Conservation (phyloP, 2,113 vertebrate species). For the Gymnobelideus leadbeateri region DNA sequence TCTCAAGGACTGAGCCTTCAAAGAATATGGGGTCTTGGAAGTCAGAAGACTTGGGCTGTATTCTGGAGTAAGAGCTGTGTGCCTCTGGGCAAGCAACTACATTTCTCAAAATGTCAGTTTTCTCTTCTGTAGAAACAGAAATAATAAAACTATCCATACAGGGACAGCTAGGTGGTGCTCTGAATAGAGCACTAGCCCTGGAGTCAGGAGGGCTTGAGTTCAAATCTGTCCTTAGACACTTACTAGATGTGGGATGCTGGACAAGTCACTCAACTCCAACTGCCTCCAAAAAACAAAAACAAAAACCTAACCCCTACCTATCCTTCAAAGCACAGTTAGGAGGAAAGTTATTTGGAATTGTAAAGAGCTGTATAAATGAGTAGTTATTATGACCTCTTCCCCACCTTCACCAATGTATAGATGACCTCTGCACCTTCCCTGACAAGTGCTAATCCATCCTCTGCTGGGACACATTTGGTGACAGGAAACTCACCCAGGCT, state of each 20-base stretch:
- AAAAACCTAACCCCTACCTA: not conserved
- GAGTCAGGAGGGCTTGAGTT: not conserved
- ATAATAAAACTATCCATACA: not conserved
- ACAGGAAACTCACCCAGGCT: not conserved
- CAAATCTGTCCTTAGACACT: not conserved
- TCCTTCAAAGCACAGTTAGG: not conserved
- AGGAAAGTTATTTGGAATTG: not conserved
- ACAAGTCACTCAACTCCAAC: not conserved
- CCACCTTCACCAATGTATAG: not conserved
- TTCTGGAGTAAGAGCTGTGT: not conserved
- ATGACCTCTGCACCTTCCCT: not conserved
- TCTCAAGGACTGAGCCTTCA: not conserved
- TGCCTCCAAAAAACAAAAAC: not conserved
- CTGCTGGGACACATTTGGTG: not conserved
- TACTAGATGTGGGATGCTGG: not conserved
- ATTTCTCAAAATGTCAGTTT: not conserved
- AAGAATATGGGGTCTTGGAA: not conserved
- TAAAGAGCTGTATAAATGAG: not conserved
- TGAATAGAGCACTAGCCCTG: not conserved
- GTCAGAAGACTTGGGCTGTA: not conserved
- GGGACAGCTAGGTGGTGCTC: not conserved
- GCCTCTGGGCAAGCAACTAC: not conserved
- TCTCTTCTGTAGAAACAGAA: not conserved
- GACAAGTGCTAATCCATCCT: not conserved
- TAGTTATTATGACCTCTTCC: not conserved